phyloP scores from a whole-genome alignment of 2,888 invertebrate genomes.

The Scelioninae gen. 1 region DNA sequence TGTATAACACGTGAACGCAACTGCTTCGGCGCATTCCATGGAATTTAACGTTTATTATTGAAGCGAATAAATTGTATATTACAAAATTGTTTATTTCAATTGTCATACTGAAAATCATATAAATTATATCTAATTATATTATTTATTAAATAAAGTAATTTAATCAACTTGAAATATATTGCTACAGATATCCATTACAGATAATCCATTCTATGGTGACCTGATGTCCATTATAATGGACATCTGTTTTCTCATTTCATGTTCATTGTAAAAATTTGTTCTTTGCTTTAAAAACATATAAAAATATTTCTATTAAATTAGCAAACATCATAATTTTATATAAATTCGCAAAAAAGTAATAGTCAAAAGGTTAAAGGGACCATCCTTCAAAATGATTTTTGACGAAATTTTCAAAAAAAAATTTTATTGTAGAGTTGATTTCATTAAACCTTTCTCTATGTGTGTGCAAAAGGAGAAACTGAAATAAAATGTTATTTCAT shows the following conservation, averaged over 20 bases:
- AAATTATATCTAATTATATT: constrained; percentile 2
- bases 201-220: constrained; percentile 2
- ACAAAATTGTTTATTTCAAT: neutral
- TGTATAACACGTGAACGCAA: constrained; percentile 33
- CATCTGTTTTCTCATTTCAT: neutral
- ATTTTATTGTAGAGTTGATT: no score
- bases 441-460: no score
- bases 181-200: neutral
- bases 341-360: constrained; percentile 6
- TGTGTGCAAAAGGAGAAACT: no score
- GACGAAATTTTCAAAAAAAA: no score
- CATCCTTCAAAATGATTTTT: no score
- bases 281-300: neutral
- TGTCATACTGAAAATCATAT: neutral
- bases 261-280: neutral
- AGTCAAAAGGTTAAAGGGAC: constrained; percentile 35
- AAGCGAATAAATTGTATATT: neutral
- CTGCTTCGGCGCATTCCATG: constrained; percentile 22
- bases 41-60: neutral
- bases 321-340: constrained; percentile 13
- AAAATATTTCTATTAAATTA: constrained; percentile 6
- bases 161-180: neutral
- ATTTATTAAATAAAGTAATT: neutral
- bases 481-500: no score
- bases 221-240: constrained; percentile 3